These are phyloP conservation scores for Eretmocerus hayati DNA, from an alignment of 2,888 invertebrate species.

Conservation along the genomic window DNA sequence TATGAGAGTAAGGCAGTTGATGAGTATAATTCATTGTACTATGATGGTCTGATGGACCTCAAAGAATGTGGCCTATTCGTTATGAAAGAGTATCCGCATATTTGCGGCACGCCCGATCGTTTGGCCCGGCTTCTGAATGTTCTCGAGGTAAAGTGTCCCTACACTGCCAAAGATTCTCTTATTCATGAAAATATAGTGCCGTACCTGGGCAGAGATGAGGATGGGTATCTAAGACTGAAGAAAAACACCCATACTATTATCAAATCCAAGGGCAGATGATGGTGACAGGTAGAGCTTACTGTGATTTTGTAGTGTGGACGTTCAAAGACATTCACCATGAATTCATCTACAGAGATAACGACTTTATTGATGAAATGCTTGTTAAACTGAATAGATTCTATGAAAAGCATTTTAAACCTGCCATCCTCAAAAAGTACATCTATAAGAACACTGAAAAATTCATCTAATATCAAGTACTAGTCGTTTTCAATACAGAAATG, in stretches of 20 bases:
- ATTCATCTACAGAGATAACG: too few relatives aligned
- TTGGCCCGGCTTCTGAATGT: conserved; percentile 7
- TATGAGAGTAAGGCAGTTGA: too few relatives aligned
- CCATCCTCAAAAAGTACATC: background rate
- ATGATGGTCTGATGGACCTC: background rate
- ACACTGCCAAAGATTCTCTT: background rate
- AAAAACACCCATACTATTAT: conserved; percentile 20
- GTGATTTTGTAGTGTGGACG: conserved; percentile 2
- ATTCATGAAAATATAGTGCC: conserved; percentile 1
- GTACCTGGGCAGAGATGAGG: background rate
- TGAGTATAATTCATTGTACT: background rate
- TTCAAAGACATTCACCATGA: too few relatives aligned
- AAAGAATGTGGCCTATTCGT: conserved; percentile 16
- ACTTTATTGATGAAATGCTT: too few relatives aligned
- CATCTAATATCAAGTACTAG: too few relatives aligned
- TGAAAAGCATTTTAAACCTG: conserved; percentile 9
- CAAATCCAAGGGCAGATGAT: conserved; percentile 26
- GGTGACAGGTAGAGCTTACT: conserved; percentile 16
- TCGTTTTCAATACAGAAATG: too few relatives aligned
- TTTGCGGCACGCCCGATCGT: conserved; percentile 18
- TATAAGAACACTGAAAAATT: too few relatives aligned
- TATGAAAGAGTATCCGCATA: conserved; percentile 4
- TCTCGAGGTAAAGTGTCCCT: conserved; percentile 17
- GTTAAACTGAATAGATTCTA: conserved; percentile 16
- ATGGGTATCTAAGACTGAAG: conserved; percentile 9